phyloP scores from a whole-genome alignment of 1,140 invertebrate genomes.

The Zaprionus taronus region DNA sequence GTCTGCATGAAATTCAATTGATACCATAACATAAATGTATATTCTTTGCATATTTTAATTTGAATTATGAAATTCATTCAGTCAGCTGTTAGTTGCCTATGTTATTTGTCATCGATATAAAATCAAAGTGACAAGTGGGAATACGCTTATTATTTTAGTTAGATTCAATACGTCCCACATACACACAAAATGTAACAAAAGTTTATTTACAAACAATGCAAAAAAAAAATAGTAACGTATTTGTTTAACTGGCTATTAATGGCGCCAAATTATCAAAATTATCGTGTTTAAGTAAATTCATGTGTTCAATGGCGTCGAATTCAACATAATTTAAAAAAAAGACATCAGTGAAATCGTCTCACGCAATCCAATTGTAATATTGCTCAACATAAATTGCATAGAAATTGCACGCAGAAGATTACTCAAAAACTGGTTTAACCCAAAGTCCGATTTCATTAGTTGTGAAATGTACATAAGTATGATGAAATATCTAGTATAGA shows the following conservation, averaged over 20 bases:
- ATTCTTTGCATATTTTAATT: not conserved
- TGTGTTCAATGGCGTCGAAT: constrained; percentile 16
- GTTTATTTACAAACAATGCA: constrained; percentile 43
- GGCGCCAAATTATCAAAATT: constrained; percentile 27
- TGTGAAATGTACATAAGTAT: constrained; percentile 46
- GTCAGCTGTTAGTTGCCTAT: not conserved
- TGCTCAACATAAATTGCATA: constrained; percentile 34
- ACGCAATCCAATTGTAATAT: constrained; percentile 31
- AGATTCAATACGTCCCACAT: constrained; percentile 17
- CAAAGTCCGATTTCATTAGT: constrained; percentile 4
- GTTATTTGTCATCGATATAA: not conserved
- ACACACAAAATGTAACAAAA: constrained; percentile 18
- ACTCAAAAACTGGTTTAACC: constrained; percentile 33
- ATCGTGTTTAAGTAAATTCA: constrained; percentile 2
- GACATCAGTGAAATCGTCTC: constrained; percentile 12
- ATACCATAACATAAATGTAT: not conserved
- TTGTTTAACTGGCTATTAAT: constrained; percentile 10
- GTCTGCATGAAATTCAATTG: not conserved
- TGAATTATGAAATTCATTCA: not conserved
- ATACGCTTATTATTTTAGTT: constrained; percentile 15
- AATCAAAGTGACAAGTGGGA: constrained; percentile 13
- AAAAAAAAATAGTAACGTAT: constrained; percentile 3
- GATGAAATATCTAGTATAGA: constrained; percentile 26
- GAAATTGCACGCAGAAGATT: constrained; percentile 16
- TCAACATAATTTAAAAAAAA: not conserved